Base-by-base conservation (phyloP, 2,888 invertebrate species). In the Drosophila aldrichi region DNA sequence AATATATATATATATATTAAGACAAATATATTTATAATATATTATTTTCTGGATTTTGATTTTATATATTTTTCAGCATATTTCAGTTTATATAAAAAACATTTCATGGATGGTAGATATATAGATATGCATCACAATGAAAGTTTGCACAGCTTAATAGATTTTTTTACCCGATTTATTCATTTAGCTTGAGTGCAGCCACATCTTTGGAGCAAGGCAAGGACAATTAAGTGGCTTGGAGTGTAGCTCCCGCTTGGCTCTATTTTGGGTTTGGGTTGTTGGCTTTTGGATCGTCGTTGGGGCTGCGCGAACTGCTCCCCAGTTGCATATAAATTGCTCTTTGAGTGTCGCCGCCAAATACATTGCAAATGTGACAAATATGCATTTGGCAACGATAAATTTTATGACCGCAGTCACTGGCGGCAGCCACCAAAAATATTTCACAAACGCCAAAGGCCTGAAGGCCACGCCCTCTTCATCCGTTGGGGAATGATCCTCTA, bases 291-390 rank as follows among this genome's bases (percentile, higher is more conserved):
- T 46, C 20, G 54, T 55, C 67, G 36, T 25, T 29, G 14, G 34
- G 49, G n/a, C 36, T 16, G 29, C 25, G 49, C 36, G 40, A 73
- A 55, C 51, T n/a, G n/a, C n/a, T 88, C 84, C 84, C 84, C 55
- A 86, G 84, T 86, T 81, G 88, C 84, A 82, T 88, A 81, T 84
- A 84, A 84, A 84, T 84, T 86, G 88, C 76, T 70, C 82, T 85
- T 85, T 87, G 82, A 77, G 84, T 75, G 79, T 74, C 71, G 74
- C 61, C 76, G 79, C 77, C 80, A 81, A 86, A 81, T 67, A 77
- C 85, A 88, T 89, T 87, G 88, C 88, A 75, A 84, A 87, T 89
- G 87, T 87, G 87, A 87, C 87, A 87, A 87, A 89, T 88, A 86
- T 89, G 89, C 86, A 79, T 85, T 84, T 88, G 88, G 89, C 77